Conservation (phyloP, 2,888 invertebrate species). For the Rhogogaster chlorosoma region DNA sequence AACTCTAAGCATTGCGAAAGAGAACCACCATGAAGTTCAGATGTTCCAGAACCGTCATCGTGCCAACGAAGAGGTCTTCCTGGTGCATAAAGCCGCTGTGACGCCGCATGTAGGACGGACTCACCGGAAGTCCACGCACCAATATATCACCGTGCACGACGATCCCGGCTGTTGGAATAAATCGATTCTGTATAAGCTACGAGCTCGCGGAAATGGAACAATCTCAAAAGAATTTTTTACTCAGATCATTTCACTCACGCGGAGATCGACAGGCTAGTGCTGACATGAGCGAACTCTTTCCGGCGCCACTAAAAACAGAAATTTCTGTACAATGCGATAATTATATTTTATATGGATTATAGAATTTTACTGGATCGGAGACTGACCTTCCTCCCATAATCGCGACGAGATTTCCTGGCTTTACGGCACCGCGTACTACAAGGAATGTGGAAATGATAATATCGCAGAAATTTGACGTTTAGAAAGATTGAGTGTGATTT, state of each 20-base stretch:
- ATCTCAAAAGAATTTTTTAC: not conserved
- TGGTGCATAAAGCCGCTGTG: conserved; percentile 95
- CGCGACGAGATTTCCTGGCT: conserved; percentile 90
- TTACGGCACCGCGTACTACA: conserved; percentile 89
- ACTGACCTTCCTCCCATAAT: conserved; percentile 91
- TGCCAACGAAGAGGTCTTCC: conserved; percentile 92
- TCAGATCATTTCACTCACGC: conserved; percentile 80
- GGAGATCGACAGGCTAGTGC: conserved; percentile 89
- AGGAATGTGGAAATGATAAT: conserved; percentile 56
- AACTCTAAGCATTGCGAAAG: not conserved
- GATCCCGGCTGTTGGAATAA: conserved; percentile 80
- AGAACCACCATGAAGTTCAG: conserved; percentile 89
- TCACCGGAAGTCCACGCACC: conserved; percentile 87
- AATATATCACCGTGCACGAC: conserved; percentile 89
- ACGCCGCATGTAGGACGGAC: conserved; percentile 86
- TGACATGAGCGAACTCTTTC: conserved; percentile 94
- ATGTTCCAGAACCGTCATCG: conserved; percentile 92
- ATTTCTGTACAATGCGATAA: conserved; percentile 2
- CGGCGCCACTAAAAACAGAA: conserved; percentile 85
- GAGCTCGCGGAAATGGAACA: not conserved
- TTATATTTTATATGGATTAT: conserved; percentile 43
- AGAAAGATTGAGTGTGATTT: too few species aligned
- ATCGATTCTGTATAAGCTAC: not conserved
- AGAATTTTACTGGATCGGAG: not conserved
- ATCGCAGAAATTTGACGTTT: not conserved